These are phyloP conservation scores for Trachymyrmex cornetzi DNA, from an alignment of 1,140 invertebrate genomes.

Conservation along the genomic window DNA sequence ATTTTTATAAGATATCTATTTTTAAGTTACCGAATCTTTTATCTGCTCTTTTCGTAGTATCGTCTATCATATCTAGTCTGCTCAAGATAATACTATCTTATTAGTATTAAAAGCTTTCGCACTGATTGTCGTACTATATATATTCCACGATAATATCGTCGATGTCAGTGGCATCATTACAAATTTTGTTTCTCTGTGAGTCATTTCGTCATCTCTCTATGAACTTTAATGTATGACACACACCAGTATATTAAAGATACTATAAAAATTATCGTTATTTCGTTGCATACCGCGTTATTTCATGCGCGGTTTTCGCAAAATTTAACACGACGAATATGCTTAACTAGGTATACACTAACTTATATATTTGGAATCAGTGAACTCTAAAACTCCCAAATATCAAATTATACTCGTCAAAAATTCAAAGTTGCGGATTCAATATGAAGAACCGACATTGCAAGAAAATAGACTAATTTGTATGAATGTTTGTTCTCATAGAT, in stretches of 20 bases:
- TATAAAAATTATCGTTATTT: slow-evolving; percentile 36
- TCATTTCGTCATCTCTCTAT: slow-evolving; percentile 43
- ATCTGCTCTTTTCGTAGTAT: not conserved
- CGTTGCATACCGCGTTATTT: not conserved
- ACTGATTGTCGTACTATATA: not conserved
- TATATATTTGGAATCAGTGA: no score
- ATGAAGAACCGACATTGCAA: no score
- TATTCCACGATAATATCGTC: not conserved
- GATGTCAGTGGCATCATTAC: slow-evolving; percentile 26
- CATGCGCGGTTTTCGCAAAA: not conserved
- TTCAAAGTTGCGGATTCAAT: no score
- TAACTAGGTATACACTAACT: not conserved
- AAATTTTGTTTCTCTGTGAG: slow-evolving; percentile 54
- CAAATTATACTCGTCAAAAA: no score
- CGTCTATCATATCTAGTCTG: not conserved
- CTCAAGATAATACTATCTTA: slow-evolving; percentile 3
- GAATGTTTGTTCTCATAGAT: no score
- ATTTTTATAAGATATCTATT: not conserved
- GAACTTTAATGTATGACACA: slow-evolving; percentile 18
- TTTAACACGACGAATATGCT: not conserved
- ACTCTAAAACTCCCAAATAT: no score
- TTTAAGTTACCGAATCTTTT: not conserved
- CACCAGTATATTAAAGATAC: slow-evolving; percentile 28
- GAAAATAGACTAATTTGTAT: no score
- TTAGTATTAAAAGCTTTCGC: not conserved